Conservation (phyloP, 2,113 vertebrate species). For the Pogonocichla stellata region DNA sequence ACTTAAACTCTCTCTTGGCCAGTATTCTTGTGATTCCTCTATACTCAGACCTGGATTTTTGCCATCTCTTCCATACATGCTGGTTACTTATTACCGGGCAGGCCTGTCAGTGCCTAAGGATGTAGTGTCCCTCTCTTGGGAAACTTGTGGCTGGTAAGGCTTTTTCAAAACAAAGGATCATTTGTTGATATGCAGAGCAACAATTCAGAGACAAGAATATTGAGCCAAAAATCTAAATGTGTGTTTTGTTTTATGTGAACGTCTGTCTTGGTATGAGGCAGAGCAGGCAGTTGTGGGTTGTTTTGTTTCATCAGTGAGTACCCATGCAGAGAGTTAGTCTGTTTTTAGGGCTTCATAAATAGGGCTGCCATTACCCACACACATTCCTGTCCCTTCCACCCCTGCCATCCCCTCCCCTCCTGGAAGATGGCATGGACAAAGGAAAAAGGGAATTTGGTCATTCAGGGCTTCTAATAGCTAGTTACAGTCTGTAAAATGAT, state of each 20-base stretch:
- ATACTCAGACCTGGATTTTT: neutral
- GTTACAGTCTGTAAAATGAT: neutral
- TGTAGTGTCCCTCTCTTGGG: neutral
- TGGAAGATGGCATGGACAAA: neutral
- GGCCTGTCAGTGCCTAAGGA: neutral
- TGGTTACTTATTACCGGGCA: neutral
- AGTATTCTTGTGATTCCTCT: neutral
- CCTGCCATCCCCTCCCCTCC: neutral
- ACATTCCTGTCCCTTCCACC: neutral
- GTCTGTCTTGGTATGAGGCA: slow-evolving; percentile 19
- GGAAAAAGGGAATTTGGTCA: neutral
- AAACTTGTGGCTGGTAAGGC: neutral
- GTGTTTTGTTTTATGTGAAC: slow-evolving; percentile 31
- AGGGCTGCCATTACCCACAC: slow-evolving; percentile 19
- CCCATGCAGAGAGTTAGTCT: neutral
- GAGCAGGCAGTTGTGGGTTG: neutral
- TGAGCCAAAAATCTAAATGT: slow-evolving; percentile 48
- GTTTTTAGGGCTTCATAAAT: slow-evolving; percentile 23
- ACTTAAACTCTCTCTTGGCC: neutral
- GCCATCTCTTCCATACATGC: neutral
- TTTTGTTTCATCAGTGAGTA: neutral
- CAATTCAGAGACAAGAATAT: slow-evolving; percentile 11
- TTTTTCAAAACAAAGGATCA: slow-evolving; percentile 25
- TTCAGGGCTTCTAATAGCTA: neutral
- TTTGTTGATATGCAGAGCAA: slow-evolving; percentile 30